Conservation (phyloP, 2,797 vertebrate genomes). For the Danio choprae region DNA sequence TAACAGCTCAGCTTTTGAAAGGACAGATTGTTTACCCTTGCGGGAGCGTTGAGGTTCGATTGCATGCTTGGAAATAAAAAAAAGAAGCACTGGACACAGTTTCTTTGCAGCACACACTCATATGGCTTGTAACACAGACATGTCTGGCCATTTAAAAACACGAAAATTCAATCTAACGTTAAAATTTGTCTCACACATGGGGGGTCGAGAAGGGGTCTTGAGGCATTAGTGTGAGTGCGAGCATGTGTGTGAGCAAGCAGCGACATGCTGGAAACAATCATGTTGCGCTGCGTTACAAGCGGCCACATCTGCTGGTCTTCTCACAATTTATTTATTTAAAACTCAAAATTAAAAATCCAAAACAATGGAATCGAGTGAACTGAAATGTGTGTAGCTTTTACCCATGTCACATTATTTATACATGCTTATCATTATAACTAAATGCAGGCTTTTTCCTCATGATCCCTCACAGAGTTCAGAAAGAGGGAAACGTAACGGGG, state of each 20-base stretch:
- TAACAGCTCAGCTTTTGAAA: conserved; percentile 23
- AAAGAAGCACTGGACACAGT: background rate
- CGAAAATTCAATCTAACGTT: conserved; percentile 64
- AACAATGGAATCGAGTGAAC: conserved; percentile 23
- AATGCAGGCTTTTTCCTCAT: background rate
- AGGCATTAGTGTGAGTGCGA: conserved; percentile 38
- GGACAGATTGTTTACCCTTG: background rate
- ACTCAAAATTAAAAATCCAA: conserved; percentile 12
- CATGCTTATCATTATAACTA: background rate
- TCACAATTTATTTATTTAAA: conserved; percentile 34
- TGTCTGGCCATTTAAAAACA: conserved; percentile 57
- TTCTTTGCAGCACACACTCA: conserved; percentile 27
- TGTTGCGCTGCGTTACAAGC: conserved; percentile 70
- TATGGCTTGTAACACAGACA: conserved; percentile 46
- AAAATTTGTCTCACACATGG: conserved; percentile 64
- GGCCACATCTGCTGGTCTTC: conserved; percentile 64
- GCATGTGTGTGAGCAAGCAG: conserved; percentile 69
- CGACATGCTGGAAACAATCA: conserved; percentile 77
- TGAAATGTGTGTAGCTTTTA: conserved; percentile 2
- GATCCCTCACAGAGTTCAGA: background rate
- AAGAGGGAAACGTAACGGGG: background rate
- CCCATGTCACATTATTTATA: background rate
- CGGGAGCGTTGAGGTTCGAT: conserved; percentile 11
- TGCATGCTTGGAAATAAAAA: background rate
- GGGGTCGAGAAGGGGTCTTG: conserved; percentile 18